Conservation (phyloP, 2,797 vertebrate species). For the Taenioides sp. region DNA sequence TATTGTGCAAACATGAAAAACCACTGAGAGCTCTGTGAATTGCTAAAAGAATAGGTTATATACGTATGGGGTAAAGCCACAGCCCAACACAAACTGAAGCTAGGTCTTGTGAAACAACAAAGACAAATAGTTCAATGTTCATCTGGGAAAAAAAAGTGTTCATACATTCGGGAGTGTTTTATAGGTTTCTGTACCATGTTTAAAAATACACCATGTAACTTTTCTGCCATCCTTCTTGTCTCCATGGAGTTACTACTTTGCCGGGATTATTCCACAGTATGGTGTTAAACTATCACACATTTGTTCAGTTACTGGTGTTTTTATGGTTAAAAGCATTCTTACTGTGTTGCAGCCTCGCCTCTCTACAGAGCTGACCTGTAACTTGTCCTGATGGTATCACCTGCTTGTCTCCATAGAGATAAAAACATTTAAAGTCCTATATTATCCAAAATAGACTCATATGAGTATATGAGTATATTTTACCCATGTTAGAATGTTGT, state of each 20-base stretch:
- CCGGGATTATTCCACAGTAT: too few relatives aligned
- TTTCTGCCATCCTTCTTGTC: too few relatives aligned
- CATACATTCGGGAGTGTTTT: background rate
- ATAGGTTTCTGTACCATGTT: background rate
- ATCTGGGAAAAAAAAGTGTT: background rate
- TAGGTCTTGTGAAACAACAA: constrained; percentile 25
- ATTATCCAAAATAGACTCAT: too few relatives aligned
- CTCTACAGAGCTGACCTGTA: background rate
- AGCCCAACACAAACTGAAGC: constrained; percentile 45
- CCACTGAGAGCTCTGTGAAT: constrained; percentile 41
- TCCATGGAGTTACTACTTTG: too few relatives aligned
- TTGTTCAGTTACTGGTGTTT: background rate
- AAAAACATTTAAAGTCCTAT: background rate
- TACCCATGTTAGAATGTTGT: too few relatives aligned
- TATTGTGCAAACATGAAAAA: constrained; percentile 59
- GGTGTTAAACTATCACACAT: too few relatives aligned
- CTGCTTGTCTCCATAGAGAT: background rate
- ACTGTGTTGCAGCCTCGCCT: background rate
- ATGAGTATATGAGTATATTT: too few relatives aligned
- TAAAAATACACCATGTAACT: background rate
- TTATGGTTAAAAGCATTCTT: background rate
- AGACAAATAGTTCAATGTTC: background rate
- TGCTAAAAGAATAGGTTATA: constrained; percentile 48
- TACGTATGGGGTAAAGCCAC: constrained; percentile 41
- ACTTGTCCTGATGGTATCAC: background rate